Evolutionary conservation across 1,140 invertebrate genomes (phyloP).

Genomic region (Monochamus saltuarius): DNA sequence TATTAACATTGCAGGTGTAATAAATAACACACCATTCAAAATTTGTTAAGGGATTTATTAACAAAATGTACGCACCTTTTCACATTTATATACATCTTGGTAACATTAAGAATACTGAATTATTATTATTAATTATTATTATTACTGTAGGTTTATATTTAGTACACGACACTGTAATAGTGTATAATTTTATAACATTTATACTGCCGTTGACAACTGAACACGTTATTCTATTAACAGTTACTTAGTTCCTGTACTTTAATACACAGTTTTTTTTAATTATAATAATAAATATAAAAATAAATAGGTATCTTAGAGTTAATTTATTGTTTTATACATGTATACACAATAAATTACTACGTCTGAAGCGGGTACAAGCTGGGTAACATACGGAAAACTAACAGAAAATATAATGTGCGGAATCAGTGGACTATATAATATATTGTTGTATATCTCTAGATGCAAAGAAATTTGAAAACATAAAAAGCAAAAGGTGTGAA

Average conservation of each 20-base stretch:
- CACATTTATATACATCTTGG: conserved; percentile 42
- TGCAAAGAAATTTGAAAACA: too few relatives aligned
- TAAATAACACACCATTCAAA: too few relatives aligned
- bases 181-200: conserved; percentile 4
- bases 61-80: conserved; percentile 26
- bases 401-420: too few relatives aligned
- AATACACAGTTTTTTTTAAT: background rate
- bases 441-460: too few relatives aligned
- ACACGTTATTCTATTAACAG: conserved; percentile 4
- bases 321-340: conserved; percentile 14
- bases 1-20: too few relatives aligned
- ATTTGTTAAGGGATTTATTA: conserved; percentile 26
- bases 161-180: conserved; percentile 10
- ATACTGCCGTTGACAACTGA: conserved; percentile 4
- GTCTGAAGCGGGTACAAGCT: too few relatives aligned
- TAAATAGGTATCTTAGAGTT: conserved; percentile 35
- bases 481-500: too few relatives aligned
- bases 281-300: conserved; percentile 44
- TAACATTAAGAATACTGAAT: conserved; percentile 51
- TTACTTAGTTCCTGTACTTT: conserved; percentile 8
- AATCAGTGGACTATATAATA: too few relatives aligned
- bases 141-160: conserved; percentile 6
- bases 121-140: conserved; percentile 33
- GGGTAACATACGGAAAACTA: too few relatives aligned
- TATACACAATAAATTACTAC: too few relatives aligned